A percentile compares a stretch with the other conserved stretches of the same genome.
Evolutionary conservation across 2,888 invertebrate species (phyloP).

Genomic region (Drosophila nr. perissopoda): DNA sequence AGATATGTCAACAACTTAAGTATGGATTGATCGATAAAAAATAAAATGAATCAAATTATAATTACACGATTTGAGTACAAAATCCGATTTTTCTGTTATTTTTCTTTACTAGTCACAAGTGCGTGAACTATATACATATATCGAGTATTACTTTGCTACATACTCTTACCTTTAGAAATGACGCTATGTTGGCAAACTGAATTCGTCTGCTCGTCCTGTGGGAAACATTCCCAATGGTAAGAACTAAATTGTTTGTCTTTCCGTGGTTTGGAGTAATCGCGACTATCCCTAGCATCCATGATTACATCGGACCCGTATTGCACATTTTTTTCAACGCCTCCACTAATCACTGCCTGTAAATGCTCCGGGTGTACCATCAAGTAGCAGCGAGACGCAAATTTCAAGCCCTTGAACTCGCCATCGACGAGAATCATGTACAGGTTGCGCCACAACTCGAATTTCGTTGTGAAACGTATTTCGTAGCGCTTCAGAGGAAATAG

Average conservation of each 20-base stretch:
- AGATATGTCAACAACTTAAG: not conserved
- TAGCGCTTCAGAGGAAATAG: constrained; percentile 25
- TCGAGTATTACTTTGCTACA: not conserved
- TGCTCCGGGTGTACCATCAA: constrained; percentile 2
- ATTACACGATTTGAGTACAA: too few species aligned
- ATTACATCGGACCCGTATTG: not conserved
- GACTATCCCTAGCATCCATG: constrained; percentile 52
- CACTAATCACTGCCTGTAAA: constrained; percentile 53
- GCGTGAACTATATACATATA: not conserved
- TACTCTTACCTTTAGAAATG: constrained; percentile 30
- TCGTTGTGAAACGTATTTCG: constrained; percentile 2
- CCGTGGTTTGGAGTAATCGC: constrained; percentile 41
- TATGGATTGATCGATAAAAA: too few species aligned
- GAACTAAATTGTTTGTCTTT: constrained; percentile 29
- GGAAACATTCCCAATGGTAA: constrained; percentile 47
- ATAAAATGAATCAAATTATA: not conserved
- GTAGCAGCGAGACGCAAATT: constrained; percentile 51
- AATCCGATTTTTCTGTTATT: too few species aligned
- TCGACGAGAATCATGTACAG: constrained; percentile 32
- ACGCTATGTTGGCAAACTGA: constrained; percentile 10
- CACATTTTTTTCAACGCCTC: constrained; percentile 4
- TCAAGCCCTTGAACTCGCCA: not conserved
- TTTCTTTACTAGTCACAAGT: too few species aligned
- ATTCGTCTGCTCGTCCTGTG: constrained; percentile 29
- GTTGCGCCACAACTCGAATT: constrained; percentile 15